phyloP scores from a whole-genome alignment of 64 coral and sea anemone genomes.

The Actinia equina region DNA sequence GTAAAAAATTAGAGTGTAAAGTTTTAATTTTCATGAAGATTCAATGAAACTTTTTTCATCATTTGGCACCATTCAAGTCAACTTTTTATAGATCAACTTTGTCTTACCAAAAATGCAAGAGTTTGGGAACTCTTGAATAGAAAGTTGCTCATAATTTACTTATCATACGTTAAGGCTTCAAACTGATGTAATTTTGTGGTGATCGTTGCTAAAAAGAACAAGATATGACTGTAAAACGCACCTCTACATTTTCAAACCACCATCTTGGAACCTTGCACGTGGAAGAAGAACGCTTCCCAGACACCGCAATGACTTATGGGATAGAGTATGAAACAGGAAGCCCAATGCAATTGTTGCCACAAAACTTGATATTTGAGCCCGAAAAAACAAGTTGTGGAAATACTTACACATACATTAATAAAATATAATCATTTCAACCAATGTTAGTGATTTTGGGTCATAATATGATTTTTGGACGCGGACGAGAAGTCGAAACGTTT shows the following conservation, averaged over 20 bases:
- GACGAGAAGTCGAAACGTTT: no score
- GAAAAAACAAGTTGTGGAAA: neutral
- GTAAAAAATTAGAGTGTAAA: slow-evolving; percentile 71
- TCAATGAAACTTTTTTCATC: slow-evolving; percentile 46
- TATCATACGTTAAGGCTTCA: neutral
- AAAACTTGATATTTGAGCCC: neutral
- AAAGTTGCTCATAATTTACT: neutral
- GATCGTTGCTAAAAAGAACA: neutral
- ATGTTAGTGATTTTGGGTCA: no score
- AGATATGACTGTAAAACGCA: neutral
- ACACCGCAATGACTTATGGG: neutral
- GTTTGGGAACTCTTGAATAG: neutral
- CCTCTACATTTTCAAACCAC: neutral
- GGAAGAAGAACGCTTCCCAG: neutral
- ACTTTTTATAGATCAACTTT: neutral
- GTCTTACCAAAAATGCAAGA: neutral
- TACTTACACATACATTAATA: no score
- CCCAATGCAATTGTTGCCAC: neutral
- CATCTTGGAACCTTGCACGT: neutral
- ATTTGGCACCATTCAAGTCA: slow-evolving; percentile 5
- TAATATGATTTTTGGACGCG: no score
- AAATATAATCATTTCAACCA: no score
- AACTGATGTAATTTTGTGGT: neutral
- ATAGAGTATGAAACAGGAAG: neutral
- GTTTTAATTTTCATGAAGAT: slow-evolving; percentile 29